Evolutionary conservation across 1,140 invertebrate species (phyloP).

Genomic region (Thalassaphorura encarpata): DNA sequence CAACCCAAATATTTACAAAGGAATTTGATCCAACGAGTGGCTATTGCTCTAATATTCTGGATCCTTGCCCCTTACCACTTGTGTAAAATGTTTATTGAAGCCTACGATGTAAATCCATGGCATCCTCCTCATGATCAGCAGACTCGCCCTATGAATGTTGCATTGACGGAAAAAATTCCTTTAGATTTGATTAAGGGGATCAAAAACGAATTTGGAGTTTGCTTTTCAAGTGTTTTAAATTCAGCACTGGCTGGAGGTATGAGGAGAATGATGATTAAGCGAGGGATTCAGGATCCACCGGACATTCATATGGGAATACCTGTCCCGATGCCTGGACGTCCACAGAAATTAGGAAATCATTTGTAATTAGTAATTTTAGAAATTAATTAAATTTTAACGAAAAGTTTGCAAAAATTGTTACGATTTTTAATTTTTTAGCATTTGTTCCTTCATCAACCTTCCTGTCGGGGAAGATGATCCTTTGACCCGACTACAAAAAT

Average conservation of each 20-base stretch:
- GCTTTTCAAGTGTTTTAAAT: slow-evolving; percentile 22
- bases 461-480: no score
- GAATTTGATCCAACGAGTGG: background rate
- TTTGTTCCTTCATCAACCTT: no score
- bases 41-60: slow-evolving; percentile 11
- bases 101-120: slow-evolving; percentile 19
- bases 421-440: no score
- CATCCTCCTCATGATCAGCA: slow-evolving; percentile 11
- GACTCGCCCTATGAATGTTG: slow-evolving; percentile 15
- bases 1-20: slow-evolving; percentile 12
- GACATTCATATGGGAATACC: slow-evolving; percentile 18
- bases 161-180: slow-evolving; percentile 14
- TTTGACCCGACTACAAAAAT: no score
- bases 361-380: no score
- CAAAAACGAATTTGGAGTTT: slow-evolving; percentile 18
- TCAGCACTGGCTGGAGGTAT: slow-evolving; percentile 19
- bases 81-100: slow-evolving; percentile 9
- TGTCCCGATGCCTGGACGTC: slow-evolving; percentile 26
- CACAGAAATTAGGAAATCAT: no score
- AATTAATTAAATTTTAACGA: no score
- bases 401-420: no score
- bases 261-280: slow-evolving; percentile 14
- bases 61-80: slow-evolving; percentile 21
- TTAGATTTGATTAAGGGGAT: slow-evolving; percentile 24
- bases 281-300: slow-evolving; percentile 10